Conservation (phyloP, 2,797 vertebrate species). For the Astyanax mexicanus region DNA sequence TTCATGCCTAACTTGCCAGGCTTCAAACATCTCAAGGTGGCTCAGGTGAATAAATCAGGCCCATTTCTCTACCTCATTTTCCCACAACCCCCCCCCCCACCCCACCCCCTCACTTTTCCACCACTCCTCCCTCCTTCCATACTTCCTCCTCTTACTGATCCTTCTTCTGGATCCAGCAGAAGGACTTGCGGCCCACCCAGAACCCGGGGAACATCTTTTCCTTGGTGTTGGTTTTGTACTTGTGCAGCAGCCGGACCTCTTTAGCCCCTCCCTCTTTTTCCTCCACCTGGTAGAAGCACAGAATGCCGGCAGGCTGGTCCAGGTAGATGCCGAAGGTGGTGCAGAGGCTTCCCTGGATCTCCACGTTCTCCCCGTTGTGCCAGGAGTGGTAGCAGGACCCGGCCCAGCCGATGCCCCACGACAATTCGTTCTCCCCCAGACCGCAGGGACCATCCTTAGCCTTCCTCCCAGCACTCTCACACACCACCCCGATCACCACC, state of each 20-base stretch:
- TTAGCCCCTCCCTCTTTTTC: slow-evolving; percentile 61
- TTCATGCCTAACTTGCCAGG: no score
- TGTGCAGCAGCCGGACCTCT: slow-evolving; percentile 75
- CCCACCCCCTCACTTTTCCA: background rate
- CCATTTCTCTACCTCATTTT: background rate
- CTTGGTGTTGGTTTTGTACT: slow-evolving; percentile 66
- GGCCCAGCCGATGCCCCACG: slow-evolving; percentile 81
- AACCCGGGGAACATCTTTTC: slow-evolving; percentile 79
- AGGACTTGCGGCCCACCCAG: slow-evolving; percentile 79
- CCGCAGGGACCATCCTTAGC: slow-evolving; percentile 71
- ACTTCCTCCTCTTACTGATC: slow-evolving; percentile 60
- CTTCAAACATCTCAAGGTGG: no score
- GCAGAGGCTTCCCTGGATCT: slow-evolving; percentile 61
- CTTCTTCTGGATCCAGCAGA: slow-evolving; percentile 70
- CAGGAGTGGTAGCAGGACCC: slow-evolving; percentile 80
- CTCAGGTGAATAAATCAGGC: background rate
- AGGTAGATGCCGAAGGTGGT: slow-evolving; percentile 75
- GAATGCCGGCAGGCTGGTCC: slow-evolving; percentile 79
- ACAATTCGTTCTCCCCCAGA: slow-evolving; percentile 77
- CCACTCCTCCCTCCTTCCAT: background rate
- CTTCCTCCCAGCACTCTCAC: slow-evolving; percentile 70
- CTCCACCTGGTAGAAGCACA: slow-evolving; percentile 77
- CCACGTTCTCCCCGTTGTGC: slow-evolving; percentile 75
- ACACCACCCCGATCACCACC: slow-evolving; percentile 75
- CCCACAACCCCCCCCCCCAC: background rate